phyloP scores from a whole-genome alignment of 2,888 invertebrate genomes.

The Nebria salina region DNA sequence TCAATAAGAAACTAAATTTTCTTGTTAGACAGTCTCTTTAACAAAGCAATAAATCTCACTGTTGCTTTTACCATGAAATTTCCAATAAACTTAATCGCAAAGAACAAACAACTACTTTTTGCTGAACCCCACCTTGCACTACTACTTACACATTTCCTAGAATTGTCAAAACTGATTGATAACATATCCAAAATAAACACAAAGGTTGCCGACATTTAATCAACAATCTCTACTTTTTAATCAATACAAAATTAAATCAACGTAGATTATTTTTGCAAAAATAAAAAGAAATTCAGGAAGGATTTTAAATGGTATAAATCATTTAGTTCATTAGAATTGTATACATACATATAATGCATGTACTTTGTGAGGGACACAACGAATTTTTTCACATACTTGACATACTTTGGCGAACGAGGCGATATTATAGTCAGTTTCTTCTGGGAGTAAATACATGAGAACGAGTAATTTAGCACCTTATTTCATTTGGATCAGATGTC shows the following conservation, averaged over 20 bases:
- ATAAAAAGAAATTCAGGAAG: background rate
- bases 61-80: background rate
- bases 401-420: background rate
- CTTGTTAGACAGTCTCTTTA: background rate
- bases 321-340: background rate
- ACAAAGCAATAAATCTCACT: background rate
- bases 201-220: background rate
- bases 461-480: background rate
- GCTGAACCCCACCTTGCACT: background rate
- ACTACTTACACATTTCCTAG: background rate
- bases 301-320: background rate
- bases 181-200: background rate
- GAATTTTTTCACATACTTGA: constrained; percentile 17
- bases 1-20: background rate
- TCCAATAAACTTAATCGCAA: background rate
- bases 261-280: no score
- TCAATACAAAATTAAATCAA: background rate
- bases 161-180: background rate
- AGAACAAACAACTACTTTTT: background rate
- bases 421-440: background rate
- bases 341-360: background rate
- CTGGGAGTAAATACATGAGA: background rate
- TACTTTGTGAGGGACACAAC: background rate
- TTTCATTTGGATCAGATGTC: background rate
- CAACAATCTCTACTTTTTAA: background rate